Evolutionary conservation across 2,113 vertebrate species (phyloP).

Genomic region (Rhabdornis inornatus): DNA sequence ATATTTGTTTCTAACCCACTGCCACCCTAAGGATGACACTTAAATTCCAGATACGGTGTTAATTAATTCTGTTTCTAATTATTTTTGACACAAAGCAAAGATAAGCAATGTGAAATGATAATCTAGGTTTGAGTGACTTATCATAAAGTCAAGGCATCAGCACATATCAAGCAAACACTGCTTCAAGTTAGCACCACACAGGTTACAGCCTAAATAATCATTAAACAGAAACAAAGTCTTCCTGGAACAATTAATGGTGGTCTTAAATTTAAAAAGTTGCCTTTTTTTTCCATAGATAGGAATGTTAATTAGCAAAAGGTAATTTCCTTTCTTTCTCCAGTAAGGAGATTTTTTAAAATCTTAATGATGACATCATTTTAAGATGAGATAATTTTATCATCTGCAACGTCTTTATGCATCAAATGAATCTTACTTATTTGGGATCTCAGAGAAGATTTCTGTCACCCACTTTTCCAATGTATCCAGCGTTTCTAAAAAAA

Average conservation of each 20-base stretch:
- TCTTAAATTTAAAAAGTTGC: background rate
- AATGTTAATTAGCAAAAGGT: background rate
- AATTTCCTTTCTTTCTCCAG: background rate
- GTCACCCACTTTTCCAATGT: slow-evolving; percentile 94
- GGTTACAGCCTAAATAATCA: background rate
- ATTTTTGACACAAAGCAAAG: background rate
- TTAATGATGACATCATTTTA: background rate
- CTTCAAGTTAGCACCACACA: background rate
- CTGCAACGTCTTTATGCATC: background rate
- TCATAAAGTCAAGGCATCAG: background rate
- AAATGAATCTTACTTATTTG: slow-evolving; percentile 88
- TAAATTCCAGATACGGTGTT: background rate
- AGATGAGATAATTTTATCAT: background rate
- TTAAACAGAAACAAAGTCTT: background rate
- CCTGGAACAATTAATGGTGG: background rate
- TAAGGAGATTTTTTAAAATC: background rate
- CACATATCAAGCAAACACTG: background rate
- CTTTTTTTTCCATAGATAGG: background rate
- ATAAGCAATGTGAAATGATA: background rate
- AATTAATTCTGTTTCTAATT: background rate
- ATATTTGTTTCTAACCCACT: background rate
- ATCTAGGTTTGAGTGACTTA: background rate
- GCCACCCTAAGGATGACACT: background rate
- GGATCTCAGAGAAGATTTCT: slow-evolving; percentile 90
- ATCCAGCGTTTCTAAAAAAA: slow-evolving; percentile 85